Percentiles rank a stretch among this genome's conserved stretches.
Conservation (phyloP, 2,113 vertebrate genomes). For the Grammomys dolichurus region DNA sequence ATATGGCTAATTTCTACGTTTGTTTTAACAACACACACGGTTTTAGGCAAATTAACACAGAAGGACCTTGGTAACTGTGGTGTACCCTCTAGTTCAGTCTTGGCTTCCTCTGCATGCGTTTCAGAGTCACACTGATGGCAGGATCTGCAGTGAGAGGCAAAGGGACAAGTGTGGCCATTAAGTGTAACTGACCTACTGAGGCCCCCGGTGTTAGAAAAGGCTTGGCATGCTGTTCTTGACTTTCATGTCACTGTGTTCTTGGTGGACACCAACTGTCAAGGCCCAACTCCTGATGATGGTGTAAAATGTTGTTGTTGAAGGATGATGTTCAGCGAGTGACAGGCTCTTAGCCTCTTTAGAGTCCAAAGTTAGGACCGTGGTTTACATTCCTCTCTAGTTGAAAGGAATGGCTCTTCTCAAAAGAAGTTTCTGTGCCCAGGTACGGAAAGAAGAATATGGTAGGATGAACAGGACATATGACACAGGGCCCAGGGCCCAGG, state of each 20-base stretch:
- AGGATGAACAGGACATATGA: background rate
- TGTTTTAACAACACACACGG: conserved; percentile 89
- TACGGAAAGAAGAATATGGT: background rate
- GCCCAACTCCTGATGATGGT: background rate
- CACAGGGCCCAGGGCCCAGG: no score
- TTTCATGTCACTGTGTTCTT: conserved; percentile 58
- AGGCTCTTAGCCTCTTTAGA: background rate
- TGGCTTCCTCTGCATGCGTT: conserved; percentile 79
- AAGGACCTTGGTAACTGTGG: conserved; percentile 81
- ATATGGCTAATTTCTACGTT: conserved; percentile 90
- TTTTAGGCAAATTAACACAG: conserved; percentile 88
- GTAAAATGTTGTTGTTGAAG: conserved; percentile 25
- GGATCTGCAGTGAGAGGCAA: conserved; percentile 71
- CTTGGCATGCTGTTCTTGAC: conserved; percentile 36
- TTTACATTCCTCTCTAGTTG: conserved; percentile 35
- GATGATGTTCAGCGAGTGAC: background rate
- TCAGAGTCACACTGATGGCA: conserved; percentile 73
- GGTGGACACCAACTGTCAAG: background rate
- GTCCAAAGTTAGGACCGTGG: background rate
- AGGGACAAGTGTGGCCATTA: conserved; percentile 55
- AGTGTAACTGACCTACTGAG: conserved; percentile 70
- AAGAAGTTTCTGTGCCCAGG: background rate
- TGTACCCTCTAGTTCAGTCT: conserved; percentile 75
- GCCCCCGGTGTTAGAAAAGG: conserved; percentile 70
- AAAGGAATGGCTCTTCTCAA: conserved; percentile 43